Evolutionary conservation across 2,888 invertebrate species (phyloP).

Genomic region (Brachypterus glaber): DNA sequence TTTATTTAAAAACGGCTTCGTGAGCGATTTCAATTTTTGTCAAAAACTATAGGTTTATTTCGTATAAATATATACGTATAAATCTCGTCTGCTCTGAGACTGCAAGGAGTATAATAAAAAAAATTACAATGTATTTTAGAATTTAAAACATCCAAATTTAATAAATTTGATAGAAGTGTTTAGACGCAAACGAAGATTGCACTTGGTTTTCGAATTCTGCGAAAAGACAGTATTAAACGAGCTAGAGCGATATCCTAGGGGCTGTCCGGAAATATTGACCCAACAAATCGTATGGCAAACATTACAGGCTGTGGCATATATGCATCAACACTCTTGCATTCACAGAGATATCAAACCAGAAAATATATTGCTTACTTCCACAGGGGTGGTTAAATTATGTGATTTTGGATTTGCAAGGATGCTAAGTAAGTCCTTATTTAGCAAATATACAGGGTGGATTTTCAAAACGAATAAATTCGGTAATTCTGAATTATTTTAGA

Average conservation of each 20-base stretch:
- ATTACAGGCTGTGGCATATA: slow-evolving; percentile 89
- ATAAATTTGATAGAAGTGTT: slow-evolving; percentile 97
- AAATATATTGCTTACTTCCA: slow-evolving; percentile 88
- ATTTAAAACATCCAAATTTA: slow-evolving; percentile 94
- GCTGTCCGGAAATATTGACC: slow-evolving; percentile 83
- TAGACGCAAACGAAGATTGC: slow-evolving; percentile 85
- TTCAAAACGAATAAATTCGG: too few species aligned
- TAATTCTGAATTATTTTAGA: too few species aligned
- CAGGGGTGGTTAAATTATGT: slow-evolving; percentile 92
- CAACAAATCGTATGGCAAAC: slow-evolving; percentile 95
- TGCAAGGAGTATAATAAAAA: too few species aligned
- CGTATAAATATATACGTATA: too few species aligned
- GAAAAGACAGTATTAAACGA: slow-evolving; percentile 95
- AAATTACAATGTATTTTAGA: slow-evolving; percentile 57
- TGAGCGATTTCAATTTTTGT: too few species aligned
- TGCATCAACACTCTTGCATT: slow-evolving; percentile 93
- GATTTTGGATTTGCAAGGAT: slow-evolving; percentile 98
- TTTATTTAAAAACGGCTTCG: too few species aligned
- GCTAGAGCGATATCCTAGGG: slow-evolving; percentile 79
- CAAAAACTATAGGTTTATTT: too few species aligned
- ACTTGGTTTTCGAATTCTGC: slow-evolving; percentile 97
- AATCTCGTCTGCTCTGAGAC: neutral
- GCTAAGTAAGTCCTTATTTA: slow-evolving; percentile 59
- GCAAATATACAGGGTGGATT: too few species aligned
- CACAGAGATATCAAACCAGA: slow-evolving; percentile 98